These are phyloP conservation scores for Antechinus stuartii DNA, from an alignment of 2,113 vertebrate genomes.

Conservation along the genomic window DNA sequence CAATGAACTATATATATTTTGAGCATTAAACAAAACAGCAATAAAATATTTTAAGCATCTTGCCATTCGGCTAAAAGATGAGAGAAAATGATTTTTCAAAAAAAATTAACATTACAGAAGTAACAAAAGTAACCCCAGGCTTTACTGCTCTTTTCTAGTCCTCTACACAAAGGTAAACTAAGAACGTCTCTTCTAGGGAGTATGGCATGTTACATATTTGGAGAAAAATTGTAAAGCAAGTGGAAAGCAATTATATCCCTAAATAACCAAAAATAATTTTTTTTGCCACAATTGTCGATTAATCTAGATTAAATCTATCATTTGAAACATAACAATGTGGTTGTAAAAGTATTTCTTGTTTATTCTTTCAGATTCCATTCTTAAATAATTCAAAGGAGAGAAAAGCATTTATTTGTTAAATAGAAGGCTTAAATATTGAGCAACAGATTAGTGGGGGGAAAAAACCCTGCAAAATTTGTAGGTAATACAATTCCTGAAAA, in stretches of 20 bases:
- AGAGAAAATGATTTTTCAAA: background rate
- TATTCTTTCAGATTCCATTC: background rate
- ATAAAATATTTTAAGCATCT: slow-evolving; percentile 23
- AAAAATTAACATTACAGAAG: slow-evolving; percentile 36
- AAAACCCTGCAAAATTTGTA: background rate
- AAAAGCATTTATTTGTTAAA: slow-evolving; percentile 25
- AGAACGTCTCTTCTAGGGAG: slow-evolving; percentile 33
- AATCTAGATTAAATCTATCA: background rate
- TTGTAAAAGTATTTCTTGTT: background rate
- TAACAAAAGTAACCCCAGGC: slow-evolving; percentile 32
- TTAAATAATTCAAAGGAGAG: background rate
- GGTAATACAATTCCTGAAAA: slow-evolving; percentile 35
- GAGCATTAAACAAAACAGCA: slow-evolving; percentile 26
- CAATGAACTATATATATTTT: background rate
- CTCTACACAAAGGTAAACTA: background rate
- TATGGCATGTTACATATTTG: background rate
- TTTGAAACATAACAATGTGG: background rate
- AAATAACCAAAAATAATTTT: background rate
- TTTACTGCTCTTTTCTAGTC: slow-evolving; percentile 1
- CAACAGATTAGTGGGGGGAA: slow-evolving; percentile 5
- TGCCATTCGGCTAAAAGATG: slow-evolving; percentile 9
- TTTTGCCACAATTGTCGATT: background rate
- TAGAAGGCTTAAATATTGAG: slow-evolving; percentile 8
- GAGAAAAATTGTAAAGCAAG: background rate
- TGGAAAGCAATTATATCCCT: background rate